Percentiles rank a stretch among this genome's conserved stretches.
phyloP scores from a whole-genome alignment of 2,113 vertebrate species.

The Microtus pennsylvanicus region DNA sequence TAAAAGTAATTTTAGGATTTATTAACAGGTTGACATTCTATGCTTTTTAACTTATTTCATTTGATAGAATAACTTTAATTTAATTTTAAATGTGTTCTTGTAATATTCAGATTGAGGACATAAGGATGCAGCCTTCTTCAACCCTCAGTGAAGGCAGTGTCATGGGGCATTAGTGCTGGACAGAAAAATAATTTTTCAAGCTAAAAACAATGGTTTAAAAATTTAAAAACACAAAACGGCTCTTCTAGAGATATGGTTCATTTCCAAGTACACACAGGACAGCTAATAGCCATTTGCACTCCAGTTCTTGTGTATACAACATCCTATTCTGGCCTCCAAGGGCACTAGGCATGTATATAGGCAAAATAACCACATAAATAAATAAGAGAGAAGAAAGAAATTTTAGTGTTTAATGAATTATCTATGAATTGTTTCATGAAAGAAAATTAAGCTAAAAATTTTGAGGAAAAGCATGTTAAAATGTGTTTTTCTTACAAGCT shows the following conservation, averaged over 20 bases:
- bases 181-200: neutral
- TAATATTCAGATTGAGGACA: too few species aligned
- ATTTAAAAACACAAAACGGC: neutral
- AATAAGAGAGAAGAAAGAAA: neutral
- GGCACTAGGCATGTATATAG: neutral
- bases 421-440: neutral
- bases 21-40: neutral
- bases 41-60: neutral
- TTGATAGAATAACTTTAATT: neutral
- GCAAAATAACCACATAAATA: neutral
- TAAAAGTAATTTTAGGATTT: neutral
- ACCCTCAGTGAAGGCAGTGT: rapidly evolving
- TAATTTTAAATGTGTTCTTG: neutral
- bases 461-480: neutral
- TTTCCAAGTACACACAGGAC: neutral
- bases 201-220: neutral
- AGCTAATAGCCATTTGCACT: neutral
- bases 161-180: too few species aligned
- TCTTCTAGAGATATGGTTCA: neutral
- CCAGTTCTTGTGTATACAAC: neutral
- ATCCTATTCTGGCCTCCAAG: too few species aligned
- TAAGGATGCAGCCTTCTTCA: neutral
- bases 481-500: neutral
- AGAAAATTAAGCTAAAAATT: neutral
- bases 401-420: neutral